Percentiles rank a stretch among this genome's conserved stretches.
These are phyloP conservation scores for Archips crataeganus DNA, from an alignment of 2,888 invertebrate species.

Conservation along the genomic window DNA sequence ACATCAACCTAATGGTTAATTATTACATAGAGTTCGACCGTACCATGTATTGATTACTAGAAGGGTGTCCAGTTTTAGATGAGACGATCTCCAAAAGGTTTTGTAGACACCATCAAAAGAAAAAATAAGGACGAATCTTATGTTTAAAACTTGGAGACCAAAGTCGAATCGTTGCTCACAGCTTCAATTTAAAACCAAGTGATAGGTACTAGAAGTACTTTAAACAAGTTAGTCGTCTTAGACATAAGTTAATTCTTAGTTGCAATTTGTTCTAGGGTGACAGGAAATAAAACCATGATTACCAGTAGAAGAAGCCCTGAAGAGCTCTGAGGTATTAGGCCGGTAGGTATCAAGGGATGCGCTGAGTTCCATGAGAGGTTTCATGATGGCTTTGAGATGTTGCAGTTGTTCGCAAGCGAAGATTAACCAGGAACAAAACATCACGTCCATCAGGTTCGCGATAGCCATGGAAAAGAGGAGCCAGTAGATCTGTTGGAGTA, in stretches of 20 bases:
- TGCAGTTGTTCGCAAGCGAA: slow-evolving; percentile 95
- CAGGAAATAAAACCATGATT: slow-evolving; percentile 15
- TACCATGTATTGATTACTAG: too few species aligned
- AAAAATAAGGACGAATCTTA: too few species aligned
- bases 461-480: slow-evolving; percentile 87
- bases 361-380: slow-evolving; percentile 94
- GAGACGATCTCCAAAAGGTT: too few species aligned
- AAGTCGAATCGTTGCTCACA: too few species aligned
- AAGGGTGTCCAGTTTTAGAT: too few species aligned
- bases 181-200: too few species aligned
- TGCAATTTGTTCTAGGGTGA: background rate
- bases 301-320: slow-evolving; percentile 86
- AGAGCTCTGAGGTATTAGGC: slow-evolving; percentile 90
- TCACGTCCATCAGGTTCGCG: slow-evolving; percentile 88
- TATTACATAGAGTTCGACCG: too few species aligned
- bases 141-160: too few species aligned
- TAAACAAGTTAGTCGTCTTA: background rate
- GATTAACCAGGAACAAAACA: slow-evolving; percentile 94
- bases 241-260: background rate
- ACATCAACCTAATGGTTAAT: too few species aligned
- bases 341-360: slow-evolving; percentile 92
- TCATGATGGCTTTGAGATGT: slow-evolving; percentile 94
- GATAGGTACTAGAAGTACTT: background rate
- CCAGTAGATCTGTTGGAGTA: slow-evolving; percentile 86
- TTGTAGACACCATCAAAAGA: too few species aligned